Conservation (phyloP, 2,888 invertebrate species). For the Parnassius glacialis region DNA sequence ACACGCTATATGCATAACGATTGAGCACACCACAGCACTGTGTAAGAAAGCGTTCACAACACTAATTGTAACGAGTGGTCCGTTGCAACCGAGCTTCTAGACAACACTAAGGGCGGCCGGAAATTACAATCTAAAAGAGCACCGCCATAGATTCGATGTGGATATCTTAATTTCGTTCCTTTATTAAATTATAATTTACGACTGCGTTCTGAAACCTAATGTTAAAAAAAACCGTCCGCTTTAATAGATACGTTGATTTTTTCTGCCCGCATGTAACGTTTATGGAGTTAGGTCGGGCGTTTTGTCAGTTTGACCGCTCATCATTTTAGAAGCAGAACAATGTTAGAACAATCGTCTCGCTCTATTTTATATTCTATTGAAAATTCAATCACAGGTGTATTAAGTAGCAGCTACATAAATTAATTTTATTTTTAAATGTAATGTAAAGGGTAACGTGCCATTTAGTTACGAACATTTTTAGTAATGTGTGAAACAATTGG, state of each 20-base stretch:
- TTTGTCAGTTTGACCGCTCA: slow-evolving; percentile 37
- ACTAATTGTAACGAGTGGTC: slow-evolving; percentile 46
- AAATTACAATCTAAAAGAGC: slow-evolving; percentile 57
- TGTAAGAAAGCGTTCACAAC: slow-evolving; percentile 35
- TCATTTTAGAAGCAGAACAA: slow-evolving; percentile 14
- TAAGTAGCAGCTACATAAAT: slow-evolving; percentile 9
- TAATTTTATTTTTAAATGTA: slow-evolving; percentile 16
- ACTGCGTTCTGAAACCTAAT: slow-evolving; percentile 60
- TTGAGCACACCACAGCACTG: slow-evolving; percentile 37
- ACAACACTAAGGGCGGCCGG: slow-evolving; percentile 50
- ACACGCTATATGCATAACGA: slow-evolving; percentile 43
- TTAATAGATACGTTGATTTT: slow-evolving; percentile 77
- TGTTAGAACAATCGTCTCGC: slow-evolving; percentile 19
- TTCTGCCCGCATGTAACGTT: slow-evolving; percentile 65
- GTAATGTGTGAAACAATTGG: slow-evolving; percentile 27
- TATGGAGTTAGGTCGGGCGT: slow-evolving; percentile 56
- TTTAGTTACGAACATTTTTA: slow-evolving; percentile 19
- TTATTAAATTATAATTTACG: slow-evolving; percentile 79
- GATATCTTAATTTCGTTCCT: slow-evolving; percentile 76
- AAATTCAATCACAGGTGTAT: slow-evolving; percentile 17
- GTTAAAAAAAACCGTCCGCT: slow-evolving; percentile 64
- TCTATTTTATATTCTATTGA: slow-evolving; percentile 26
- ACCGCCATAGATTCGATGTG: slow-evolving; percentile 62
- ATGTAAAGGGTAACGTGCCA: slow-evolving; percentile 21
- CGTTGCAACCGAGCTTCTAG: slow-evolving; percentile 50